These are phyloP conservation scores for Bombus cullumanus DNA, from an alignment of 1,140 invertebrate species.

Conservation along the genomic window DNA sequence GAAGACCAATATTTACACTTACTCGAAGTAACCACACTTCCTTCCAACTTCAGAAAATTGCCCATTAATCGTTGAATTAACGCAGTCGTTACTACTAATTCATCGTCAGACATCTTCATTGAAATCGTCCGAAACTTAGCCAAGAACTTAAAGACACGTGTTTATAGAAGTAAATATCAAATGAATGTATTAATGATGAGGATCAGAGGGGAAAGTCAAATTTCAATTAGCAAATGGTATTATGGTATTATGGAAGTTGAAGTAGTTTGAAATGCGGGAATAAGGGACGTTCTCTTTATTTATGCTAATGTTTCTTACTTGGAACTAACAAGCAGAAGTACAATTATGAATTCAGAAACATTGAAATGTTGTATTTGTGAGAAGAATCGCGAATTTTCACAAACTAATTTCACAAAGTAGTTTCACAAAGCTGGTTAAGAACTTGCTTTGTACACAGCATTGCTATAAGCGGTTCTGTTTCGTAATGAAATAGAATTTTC, in stretches of 20 bases:
- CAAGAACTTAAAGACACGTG: neutral
- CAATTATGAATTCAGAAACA: neutral
- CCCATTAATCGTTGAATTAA: conserved; percentile 19
- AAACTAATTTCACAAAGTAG: neutral
- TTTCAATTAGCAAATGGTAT: neutral
- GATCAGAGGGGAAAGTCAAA: neutral
- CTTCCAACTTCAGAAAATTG: conserved; percentile 2
- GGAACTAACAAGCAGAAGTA: neutral
- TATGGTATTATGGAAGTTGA: neutral
- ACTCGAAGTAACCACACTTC: neutral
- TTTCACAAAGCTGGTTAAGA: neutral
- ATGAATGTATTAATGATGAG: neutral
- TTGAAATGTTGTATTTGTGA: neutral
- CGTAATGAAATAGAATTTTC: neutral
- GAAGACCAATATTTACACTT: conserved; percentile 8
- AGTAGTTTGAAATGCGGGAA: neutral
- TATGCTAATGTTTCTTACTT: neutral
- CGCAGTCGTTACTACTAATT: neutral
- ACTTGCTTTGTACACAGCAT: neutral
- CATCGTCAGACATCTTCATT: neutral
- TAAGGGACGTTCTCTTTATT: neutral
- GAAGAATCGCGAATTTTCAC: neutral
- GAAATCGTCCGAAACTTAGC: neutral
- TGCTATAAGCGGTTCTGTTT: neutral
- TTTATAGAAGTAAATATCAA: neutral